Conservation (phyloP, 2,888 invertebrate species). For the Phengaris arion region DNA sequence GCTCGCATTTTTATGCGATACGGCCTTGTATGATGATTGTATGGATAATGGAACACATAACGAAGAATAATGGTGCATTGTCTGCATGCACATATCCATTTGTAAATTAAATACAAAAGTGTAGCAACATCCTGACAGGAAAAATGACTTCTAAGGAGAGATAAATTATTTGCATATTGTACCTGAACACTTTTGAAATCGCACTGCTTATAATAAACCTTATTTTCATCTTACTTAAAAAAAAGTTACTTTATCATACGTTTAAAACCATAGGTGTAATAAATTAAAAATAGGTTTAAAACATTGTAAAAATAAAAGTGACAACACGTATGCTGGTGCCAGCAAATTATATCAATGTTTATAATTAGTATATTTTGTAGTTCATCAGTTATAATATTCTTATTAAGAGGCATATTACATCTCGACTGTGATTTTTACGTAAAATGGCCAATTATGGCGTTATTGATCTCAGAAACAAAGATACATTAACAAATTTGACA, state of each 20-base stretch:
- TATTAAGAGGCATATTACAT: too few species aligned
- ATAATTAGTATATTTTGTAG: not conserved
- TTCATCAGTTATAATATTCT: not conserved
- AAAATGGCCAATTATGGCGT: too few species aligned
- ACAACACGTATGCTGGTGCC: too few species aligned
- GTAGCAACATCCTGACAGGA: conserved; percentile 10
- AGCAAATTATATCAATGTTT: too few species aligned
- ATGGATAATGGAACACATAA: conserved; percentile 12
- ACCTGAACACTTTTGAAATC: not conserved
- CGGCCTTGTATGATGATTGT: conserved; percentile 42
- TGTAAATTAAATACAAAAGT: conserved; percentile 5
- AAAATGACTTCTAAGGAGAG: not conserved
- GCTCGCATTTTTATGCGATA: conserved; percentile 42
- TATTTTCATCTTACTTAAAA: too few species aligned
- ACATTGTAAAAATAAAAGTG: too few species aligned
- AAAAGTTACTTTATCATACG: too few species aligned
- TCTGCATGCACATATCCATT: conserved; percentile 2
- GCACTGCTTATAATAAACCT: not conserved
- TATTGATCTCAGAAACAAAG: too few species aligned
- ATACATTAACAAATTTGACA: too few species aligned
- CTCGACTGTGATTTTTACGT: too few species aligned
- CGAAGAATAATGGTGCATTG: conserved; percentile 24
- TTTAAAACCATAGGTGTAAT: too few species aligned
- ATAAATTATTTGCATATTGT: conserved; percentile 2
- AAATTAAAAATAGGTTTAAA: too few species aligned